Conservation (phyloP, 2,888 invertebrate genomes). For the Troglohyphantes excavatus region DNA sequence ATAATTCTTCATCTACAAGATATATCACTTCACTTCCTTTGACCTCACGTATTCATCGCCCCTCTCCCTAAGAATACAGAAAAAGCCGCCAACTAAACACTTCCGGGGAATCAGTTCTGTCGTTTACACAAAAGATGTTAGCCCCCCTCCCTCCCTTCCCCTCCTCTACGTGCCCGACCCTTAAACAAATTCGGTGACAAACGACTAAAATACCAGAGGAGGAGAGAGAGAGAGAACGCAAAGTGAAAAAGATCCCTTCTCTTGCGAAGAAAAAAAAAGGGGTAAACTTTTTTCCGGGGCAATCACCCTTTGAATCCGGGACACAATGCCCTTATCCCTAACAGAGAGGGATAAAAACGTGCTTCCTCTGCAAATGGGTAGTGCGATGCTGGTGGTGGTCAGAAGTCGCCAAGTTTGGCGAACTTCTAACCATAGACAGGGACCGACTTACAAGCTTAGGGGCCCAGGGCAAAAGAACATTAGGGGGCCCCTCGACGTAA, state of each 20-base stretch:
- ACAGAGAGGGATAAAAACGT: slow-evolving; percentile 50
- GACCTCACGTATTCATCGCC: no score
- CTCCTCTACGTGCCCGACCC: background rate
- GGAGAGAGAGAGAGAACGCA: background rate
- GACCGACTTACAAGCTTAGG: no score
- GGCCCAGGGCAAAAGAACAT: no score
- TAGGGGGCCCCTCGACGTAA: no score
- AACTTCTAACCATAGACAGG: no score
- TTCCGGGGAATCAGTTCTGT: background rate
- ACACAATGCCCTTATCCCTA: slow-evolving; percentile 21
- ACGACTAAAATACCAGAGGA: slow-evolving; percentile 5
- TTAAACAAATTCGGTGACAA: slow-evolving; percentile 42
- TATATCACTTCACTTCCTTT: no score
- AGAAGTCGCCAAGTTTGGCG: no score
- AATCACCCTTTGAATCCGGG: background rate
- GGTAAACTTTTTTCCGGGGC: background rate
- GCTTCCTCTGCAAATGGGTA: slow-evolving; percentile 28
- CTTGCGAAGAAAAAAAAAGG: slow-evolving; percentile 9
- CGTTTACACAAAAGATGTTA: background rate
- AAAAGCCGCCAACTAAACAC: background rate
- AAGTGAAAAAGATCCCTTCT: slow-evolving; percentile 4
- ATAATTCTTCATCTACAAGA: no score
- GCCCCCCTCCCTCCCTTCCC: background rate
- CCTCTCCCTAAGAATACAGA: no score
- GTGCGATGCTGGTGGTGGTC: no score